These are phyloP conservation scores for Bubo blakistoni DNA, from an alignment of 2,113 vertebrate species.

Conservation along the genomic window DNA sequence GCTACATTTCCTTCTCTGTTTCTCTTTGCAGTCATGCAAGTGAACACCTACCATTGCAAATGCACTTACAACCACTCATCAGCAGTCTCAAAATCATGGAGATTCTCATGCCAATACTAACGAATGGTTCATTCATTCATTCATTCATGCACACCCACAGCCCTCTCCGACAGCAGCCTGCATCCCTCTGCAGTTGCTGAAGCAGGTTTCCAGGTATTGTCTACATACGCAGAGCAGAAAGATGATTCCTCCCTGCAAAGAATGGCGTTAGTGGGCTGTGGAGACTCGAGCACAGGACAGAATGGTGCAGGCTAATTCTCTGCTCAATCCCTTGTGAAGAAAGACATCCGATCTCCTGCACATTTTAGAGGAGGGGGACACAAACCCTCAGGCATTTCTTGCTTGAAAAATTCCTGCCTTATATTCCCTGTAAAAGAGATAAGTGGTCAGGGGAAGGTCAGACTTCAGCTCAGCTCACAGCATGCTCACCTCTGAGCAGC, in stretches of 20 bases:
- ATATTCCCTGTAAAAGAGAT: not conserved
- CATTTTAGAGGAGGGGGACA: not conserved
- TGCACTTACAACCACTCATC: not conserved
- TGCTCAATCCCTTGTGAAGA: not conserved
- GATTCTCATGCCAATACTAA: not conserved
- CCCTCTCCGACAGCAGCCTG: not conserved
- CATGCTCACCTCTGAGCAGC: not conserved
- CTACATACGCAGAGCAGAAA: not conserved
- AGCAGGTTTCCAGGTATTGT: slow-evolving; percentile 1
- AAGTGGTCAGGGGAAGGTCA: not conserved
- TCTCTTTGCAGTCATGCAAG: not conserved
- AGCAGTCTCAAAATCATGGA: not conserved
- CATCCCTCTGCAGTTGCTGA: not conserved
- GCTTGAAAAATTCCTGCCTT: not conserved
- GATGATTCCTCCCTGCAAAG: not conserved
- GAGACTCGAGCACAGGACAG: not conserved
- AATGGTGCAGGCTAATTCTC: not conserved
- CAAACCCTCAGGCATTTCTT: not conserved
- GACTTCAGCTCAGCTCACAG: not conserved
- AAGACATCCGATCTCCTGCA: not conserved
- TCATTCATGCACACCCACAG: slow-evolving; percentile 46
- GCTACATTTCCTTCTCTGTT: not conserved
- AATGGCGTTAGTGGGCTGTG: not conserved
- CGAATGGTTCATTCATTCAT: not conserved
- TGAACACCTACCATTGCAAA: not conserved